Evolutionary conservation across 2,113 vertebrate genomes (phyloP).

Genomic region (Tragelaphus strepsiceros): DNA sequence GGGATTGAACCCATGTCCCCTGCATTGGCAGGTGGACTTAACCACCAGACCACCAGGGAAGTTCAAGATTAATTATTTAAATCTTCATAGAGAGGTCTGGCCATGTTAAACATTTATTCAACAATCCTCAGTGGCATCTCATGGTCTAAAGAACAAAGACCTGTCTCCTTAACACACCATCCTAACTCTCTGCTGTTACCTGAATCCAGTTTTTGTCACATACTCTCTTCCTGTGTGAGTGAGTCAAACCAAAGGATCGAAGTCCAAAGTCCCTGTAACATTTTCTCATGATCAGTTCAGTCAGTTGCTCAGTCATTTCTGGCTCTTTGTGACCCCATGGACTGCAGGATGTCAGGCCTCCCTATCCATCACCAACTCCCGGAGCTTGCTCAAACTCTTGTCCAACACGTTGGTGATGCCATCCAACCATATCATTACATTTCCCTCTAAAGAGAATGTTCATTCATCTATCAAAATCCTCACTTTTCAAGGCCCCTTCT

Average conservation of each 20-base stretch:
- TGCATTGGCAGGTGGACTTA: neutral
- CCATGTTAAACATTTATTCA: neutral
- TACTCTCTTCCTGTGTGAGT: neutral
- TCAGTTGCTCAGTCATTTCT: neutral
- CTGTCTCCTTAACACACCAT: neutral
- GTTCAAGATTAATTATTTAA: neutral
- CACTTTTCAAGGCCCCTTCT: neutral
- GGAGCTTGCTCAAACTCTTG: neutral
- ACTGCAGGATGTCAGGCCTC: neutral
- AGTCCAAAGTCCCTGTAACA: neutral
- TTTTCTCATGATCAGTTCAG: neutral
- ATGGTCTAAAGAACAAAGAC: neutral
- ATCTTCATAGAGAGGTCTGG: neutral
- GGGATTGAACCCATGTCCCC: neutral
- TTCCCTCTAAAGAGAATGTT: neutral
- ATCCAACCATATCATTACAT: neutral
- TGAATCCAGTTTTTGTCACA: neutral
- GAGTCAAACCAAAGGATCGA: neutral
- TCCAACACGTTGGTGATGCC: neutral
- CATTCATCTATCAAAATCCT: neutral
- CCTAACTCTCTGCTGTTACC: neutral
- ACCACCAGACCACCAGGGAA: neutral
- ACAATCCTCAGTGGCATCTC: neutral
- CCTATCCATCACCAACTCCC: neutral
- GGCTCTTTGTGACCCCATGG: rapidly evolving